Evolutionary conservation across 1,140 invertebrate genomes (phyloP).

Genomic region (Heliconius eleuchia): DNA sequence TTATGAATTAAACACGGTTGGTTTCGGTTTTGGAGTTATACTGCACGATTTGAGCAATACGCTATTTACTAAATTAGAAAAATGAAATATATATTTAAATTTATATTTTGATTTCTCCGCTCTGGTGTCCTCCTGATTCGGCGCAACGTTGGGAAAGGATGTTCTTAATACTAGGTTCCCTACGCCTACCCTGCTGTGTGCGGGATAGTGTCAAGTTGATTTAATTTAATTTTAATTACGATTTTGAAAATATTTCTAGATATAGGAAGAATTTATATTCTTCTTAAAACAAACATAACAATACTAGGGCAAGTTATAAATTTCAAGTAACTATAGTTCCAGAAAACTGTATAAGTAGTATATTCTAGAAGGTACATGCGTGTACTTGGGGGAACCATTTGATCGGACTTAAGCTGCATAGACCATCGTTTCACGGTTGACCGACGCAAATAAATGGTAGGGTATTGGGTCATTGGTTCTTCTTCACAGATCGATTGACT

Average conservation of each 20-base stretch:
- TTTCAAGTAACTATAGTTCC: not conserved
- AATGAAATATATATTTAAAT: too few relatives aligned
- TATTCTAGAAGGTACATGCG: not conserved
- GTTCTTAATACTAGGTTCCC: too few relatives aligned
- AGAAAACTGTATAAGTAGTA: not conserved
- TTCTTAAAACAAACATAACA: too few relatives aligned
- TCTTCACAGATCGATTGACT: constrained; percentile 62
- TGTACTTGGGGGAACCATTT: not conserved
- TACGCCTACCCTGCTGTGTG: too few relatives aligned
- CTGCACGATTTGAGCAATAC: constrained; percentile 55
- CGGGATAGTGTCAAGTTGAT: too few relatives aligned
- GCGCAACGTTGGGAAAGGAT: too few relatives aligned
- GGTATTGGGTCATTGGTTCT: constrained; percentile 66
- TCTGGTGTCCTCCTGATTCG: too few relatives aligned
- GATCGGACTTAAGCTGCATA: constrained; percentile 55
- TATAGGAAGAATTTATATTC: too few relatives aligned
- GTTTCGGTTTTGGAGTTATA: constrained; percentile 67
- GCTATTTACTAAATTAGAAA: not conserved
- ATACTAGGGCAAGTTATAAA: not conserved
- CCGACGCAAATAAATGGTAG: constrained; percentile 60
- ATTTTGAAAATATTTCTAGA: too few relatives aligned
- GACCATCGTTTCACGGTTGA: constrained; percentile 54
- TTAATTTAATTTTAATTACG: too few relatives aligned
- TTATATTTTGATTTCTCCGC: too few relatives aligned
- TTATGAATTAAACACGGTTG: constrained; percentile 75